phyloP scores from a whole-genome alignment of 1,140 invertebrate species.

The Drosophila dunni region DNA sequence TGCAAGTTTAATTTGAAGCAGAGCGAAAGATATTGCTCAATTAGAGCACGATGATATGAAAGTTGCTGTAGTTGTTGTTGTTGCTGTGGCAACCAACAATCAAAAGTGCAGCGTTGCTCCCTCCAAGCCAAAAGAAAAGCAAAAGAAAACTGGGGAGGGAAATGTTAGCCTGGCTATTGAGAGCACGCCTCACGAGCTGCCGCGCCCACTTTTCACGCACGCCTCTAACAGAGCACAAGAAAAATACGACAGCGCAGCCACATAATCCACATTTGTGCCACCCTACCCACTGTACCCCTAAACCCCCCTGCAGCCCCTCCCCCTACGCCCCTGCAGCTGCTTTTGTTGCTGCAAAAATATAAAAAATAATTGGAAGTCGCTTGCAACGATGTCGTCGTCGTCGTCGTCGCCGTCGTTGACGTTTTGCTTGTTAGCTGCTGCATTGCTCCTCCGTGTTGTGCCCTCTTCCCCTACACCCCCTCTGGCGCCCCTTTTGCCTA shows the following conservation, averaged over 20 bases:
- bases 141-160: not conserved
- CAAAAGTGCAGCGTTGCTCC: slow-evolving; percentile 37
- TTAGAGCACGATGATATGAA: slow-evolving; percentile 41
- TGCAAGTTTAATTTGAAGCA: slow-evolving; percentile 21
- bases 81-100: slow-evolving; percentile 36
- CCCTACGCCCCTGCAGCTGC: slow-evolving; percentile 39
- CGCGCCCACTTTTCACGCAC: slow-evolving; percentile 49
- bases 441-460: slow-evolving; percentile 8
- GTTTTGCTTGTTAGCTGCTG: slow-evolving; percentile 75
- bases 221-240: slow-evolving; percentile 22
- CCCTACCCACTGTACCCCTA: too few relatives aligned
- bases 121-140: not conserved
- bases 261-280: slow-evolving; percentile 73
- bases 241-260: slow-evolving; percentile 59
- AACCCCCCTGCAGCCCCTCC: not conserved
- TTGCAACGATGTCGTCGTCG: slow-evolving; percentile 70
- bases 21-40: slow-evolving; percentile 40
- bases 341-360: slow-evolving; percentile 78
- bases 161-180: slow-evolving; percentile 13
- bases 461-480: not conserved
- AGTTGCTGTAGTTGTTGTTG: slow-evolving; percentile 9
- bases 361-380: slow-evolving; percentile 82
- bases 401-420: slow-evolving; percentile 55
- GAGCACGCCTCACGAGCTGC: slow-evolving; percentile 20
- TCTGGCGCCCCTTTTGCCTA: not conserved